Base-by-base conservation (phyloP, 2,888 invertebrate species). In the Blastobasis adustella region DNA sequence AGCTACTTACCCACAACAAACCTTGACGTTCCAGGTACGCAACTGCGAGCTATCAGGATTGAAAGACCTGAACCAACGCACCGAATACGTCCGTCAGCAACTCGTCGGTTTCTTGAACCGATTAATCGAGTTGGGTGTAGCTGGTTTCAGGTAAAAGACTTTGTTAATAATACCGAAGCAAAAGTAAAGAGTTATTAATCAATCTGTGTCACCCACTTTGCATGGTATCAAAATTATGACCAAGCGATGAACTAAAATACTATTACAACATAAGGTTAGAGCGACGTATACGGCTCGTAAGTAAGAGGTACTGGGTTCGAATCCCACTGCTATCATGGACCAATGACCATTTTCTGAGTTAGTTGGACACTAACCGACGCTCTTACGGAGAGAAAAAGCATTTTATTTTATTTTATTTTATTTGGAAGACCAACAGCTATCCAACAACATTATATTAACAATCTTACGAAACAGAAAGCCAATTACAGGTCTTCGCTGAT, bases 131-230 rank as follows among this genome's bases (percentile, higher is more conserved):
- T 73, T 92, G 52, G 96, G 96, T 37, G 94, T 96, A 0, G 96
- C 95, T 69, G 96, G 96, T 10, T 96, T 96, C 80, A 88, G 92
- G 91, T 91, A 71, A 41, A 3, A 46, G n/a, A n/a, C n/a, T n/a
- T n/a, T n/a, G 1, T 9, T 8, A 9, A 40, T 3, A 1, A 40
- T 6, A 40, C 41, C 7, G 4, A 9, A 40, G 6, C 1, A 6
- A 9, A 6, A 44, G 3, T 44, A n/a, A 44, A n/a, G n/a, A n/a
- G n/a, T 44, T 2, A 44, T n/a, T 44, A 44, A 6, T n/a, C 46
- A 46, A 46, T 6, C 6, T 8, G 6, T 4, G 36, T 46, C 1
- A 5, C 7, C 9, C 41, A 8, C 2, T 40, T 40, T 40, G 9
- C 10, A 5, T 46, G 8, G n/a, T 50, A 6, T 40, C 38, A 5